Percentiles rank a stretch among this genome's conserved stretches.
These are phyloP conservation scores for Poecile montanus DNA, from an alignment of 2,797 vertebrate species.

Conservation along the genomic window DNA sequence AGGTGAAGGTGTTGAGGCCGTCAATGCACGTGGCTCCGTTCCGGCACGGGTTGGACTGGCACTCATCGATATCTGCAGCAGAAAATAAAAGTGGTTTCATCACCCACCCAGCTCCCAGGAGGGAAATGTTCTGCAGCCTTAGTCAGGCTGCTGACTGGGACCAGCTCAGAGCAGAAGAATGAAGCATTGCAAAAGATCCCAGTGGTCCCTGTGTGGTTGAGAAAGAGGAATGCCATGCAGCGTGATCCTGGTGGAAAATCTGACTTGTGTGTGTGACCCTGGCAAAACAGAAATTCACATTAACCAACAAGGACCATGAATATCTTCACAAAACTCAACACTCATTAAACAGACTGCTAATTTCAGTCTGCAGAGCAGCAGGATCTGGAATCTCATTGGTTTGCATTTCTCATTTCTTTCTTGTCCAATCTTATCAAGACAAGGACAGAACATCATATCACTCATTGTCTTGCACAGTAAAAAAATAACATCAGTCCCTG, in stretches of 20 bases:
- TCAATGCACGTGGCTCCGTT: slow-evolving; percentile 96
- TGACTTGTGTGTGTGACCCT: neutral
- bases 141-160: neutral
- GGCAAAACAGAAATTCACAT: neutral
- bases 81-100: neutral
- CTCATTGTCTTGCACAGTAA: neutral
- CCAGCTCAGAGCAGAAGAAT: neutral
- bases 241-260: neutral
- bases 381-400: neutral
- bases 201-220: neutral
- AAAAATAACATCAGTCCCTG: neutral
- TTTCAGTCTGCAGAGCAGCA: neutral
- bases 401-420: neutral
- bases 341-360: neutral
- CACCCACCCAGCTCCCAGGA: neutral
- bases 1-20: slow-evolving; percentile 85
- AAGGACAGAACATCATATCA: neutral
- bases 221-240: neutral
- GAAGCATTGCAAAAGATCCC: neutral
- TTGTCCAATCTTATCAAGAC: neutral
- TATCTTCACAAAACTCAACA: neutral
- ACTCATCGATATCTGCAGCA: slow-evolving; percentile 91
- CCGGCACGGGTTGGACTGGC: slow-evolving; percentile 92
- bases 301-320: neutral
- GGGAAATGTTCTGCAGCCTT: neutral